phyloP scores from a whole-genome alignment of 1,140 invertebrate species.

The Schlechtendalia chinensis region DNA sequence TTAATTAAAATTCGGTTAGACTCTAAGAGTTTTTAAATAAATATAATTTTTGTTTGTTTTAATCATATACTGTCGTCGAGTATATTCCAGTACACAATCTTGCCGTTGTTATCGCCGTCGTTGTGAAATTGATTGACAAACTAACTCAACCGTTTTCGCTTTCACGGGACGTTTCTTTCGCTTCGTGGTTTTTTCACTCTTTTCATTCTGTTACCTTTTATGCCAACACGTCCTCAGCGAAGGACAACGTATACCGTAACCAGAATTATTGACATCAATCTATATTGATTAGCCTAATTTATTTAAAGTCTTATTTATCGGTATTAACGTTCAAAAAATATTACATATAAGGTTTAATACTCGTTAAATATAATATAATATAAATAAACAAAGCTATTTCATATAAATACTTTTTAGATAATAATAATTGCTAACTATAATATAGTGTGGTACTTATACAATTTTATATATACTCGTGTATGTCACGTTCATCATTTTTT shows the following conservation, averaged over 20 bases:
- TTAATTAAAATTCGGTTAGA: not conserved
- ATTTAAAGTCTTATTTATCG: no score
- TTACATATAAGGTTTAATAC: no score
- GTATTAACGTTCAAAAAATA: no score
- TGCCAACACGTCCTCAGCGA: not conserved
- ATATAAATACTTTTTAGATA: no score
- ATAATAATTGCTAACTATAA: not conserved
- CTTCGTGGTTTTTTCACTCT: slow-evolving; percentile 38
- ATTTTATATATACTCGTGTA: not conserved
- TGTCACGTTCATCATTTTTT: no score
- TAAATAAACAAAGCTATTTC: no score
- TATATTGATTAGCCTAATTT: not conserved
- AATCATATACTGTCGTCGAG: not conserved
- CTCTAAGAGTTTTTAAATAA: not conserved
- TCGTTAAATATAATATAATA: no score
- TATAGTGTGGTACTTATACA: not conserved
- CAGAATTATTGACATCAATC: not conserved
- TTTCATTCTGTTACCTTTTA: not conserved
- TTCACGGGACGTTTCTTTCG: slow-evolving; percentile 42
- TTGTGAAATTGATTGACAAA: slow-evolving; percentile 37
- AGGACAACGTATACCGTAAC: not conserved
- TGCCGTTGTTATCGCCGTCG: not conserved
- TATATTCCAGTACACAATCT: not conserved
- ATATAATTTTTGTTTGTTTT: not conserved
- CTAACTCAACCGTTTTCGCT: slow-evolving; percentile 31